Evolutionary conservation across 2,113 vertebrate species (phyloP).

Genomic region (Ranitomeya variabilis): DNA sequence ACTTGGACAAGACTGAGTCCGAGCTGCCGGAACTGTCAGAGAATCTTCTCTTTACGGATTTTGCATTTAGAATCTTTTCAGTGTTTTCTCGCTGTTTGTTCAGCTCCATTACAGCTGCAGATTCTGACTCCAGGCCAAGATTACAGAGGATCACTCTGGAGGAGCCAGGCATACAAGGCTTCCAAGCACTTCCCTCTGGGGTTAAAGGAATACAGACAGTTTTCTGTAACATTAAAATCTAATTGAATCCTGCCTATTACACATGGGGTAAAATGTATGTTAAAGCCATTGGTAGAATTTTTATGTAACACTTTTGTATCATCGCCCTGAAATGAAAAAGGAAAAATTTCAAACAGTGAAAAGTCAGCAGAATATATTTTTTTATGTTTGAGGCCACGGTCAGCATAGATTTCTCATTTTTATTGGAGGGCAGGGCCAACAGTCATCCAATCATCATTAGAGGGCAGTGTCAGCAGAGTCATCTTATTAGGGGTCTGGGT

Average conservation of each 20-base stretch:
- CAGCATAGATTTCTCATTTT: too few relatives aligned
- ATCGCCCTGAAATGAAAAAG: background rate
- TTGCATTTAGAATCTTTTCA: conserved; percentile 1
- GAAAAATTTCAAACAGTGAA: background rate
- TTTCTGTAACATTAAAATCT: background rate
- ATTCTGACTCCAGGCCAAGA: conserved; percentile 23
- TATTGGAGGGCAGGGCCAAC: too few relatives aligned
- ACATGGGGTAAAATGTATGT: background rate
- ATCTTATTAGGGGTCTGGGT: background rate
- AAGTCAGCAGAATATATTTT: background rate
- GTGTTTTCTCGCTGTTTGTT: background rate
- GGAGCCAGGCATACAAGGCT: background rate
- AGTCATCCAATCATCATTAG: too few relatives aligned
- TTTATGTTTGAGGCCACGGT: background rate
- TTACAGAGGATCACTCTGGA: background rate
- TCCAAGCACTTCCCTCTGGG: background rate
- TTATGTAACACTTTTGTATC: too few relatives aligned
- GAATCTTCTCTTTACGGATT: background rate
- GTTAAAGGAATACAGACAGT: background rate
- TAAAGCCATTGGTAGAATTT: background rate
- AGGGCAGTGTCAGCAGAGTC: background rate
- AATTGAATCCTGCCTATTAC: background rate
- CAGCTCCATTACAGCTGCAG: conserved; percentile 33
- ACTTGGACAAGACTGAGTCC: background rate
- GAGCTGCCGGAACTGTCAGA: conserved; percentile 34